Percentiles rank a stretch among this genome's conserved stretches.
phyloP scores from a whole-genome alignment of 2,113 vertebrate species.

The Alces alces region DNA sequence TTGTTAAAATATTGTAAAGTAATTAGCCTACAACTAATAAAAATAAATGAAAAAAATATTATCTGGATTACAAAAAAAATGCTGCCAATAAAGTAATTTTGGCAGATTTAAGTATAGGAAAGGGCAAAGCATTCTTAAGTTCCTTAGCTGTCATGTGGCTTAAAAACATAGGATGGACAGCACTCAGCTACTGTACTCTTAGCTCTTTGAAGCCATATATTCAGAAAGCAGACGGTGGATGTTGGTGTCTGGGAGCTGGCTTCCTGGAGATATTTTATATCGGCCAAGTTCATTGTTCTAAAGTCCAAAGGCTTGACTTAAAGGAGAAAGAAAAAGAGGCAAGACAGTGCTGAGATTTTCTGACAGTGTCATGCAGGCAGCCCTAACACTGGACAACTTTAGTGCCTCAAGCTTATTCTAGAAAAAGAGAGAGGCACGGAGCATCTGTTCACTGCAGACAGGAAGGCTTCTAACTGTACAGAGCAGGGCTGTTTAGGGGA shows the following conservation, averaged over 20 bases:
- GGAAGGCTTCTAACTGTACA: background rate
- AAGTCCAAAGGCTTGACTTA: background rate
- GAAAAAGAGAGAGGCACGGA: background rate
- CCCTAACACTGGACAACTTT: background rate
- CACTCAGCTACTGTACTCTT: background rate
- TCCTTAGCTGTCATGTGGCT: conserved; percentile 25
- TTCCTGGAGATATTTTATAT: conserved; percentile 46
- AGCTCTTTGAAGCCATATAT: conserved; percentile 23
- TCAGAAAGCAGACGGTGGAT: conserved; percentile 23
- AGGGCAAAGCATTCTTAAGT: conserved; percentile 42
- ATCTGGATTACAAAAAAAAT: background rate
- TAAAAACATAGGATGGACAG: background rate
- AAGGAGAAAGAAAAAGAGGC: conserved; percentile 9
- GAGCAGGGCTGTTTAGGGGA: background rate
- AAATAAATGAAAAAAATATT: too few species aligned
- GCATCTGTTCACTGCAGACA: background rate
- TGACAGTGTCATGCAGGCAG: background rate
- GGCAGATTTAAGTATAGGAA: conserved; percentile 42
- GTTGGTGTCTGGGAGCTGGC: conserved; percentile 23
- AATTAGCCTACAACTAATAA: too few species aligned
- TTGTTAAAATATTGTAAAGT: background rate
- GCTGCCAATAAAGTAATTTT: conserved; percentile 42
- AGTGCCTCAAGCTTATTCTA: background rate
- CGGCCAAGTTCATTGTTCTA: conserved; percentile 43
- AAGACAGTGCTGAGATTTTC: background rate